Evolutionary conservation across 2,113 vertebrate species (phyloP), one percentile per base, ranked within the genome.

Genomic region (Willisornis vidua): DNA sequence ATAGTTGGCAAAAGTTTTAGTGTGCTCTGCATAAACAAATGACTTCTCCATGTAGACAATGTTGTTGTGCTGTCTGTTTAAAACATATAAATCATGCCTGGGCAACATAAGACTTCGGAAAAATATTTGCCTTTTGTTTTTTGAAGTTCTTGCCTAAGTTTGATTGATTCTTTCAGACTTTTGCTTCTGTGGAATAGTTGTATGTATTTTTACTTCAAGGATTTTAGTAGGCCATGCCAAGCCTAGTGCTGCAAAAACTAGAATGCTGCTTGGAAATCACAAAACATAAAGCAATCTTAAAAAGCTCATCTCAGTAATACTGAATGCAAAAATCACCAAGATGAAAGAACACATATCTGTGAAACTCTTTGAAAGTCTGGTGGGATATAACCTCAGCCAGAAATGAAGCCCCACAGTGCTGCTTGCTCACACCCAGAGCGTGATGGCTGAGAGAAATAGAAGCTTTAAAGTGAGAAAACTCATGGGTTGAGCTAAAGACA

Each of bases 401-500:
- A 49, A 85, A 33, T 9, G 20, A 25, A 54, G 19, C 19, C 5
- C 14, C 19, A 9, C 5, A 14, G 4, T 57, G 14, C 20, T 4
- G 3, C 49, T 59, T 51, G 10, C 14, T 85, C 11, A 35, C 29
- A 52, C 9, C 14, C 3, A 1, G 0, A 0, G 19, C 19, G 13
- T 20, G 4, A 33, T 35, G 10, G 6, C 10, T 49, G 22, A 68
- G 45, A 48, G 15, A 43, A 66, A 3, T 15, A 28, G 31, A 59
- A 35, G 13, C 28, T 16, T 63, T n/a, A 18, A 79, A 65, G 9
- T 16, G 39, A 65, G 15, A 61, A 54, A 83, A 61, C 16, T 25
- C 11, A 2, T 0, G 1, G 4, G 6, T 37, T 65, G 14, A 37
- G 4, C 24, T 59, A 43, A 54, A 76, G 45, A 7, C 0, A 59